Conservation (phyloP, 2,888 invertebrate genomes). For the Muschampia plurimacula region DNA sequence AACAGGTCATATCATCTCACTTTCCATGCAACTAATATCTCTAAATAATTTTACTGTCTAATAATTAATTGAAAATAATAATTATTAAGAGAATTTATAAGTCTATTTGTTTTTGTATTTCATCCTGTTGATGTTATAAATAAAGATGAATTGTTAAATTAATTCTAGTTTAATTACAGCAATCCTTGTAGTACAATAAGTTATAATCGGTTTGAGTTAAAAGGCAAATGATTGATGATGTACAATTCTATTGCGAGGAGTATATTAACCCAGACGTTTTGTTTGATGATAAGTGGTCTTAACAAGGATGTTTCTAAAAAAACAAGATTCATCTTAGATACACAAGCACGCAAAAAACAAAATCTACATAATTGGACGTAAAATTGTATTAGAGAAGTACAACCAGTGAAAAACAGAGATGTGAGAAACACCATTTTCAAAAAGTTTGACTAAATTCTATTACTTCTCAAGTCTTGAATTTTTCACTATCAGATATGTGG, state of each 20-base stretch:
- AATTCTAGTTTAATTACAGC: conserved; percentile 29
- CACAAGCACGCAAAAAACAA: no score
- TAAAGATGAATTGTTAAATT: conserved; percentile 51
- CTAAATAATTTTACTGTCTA: conserved; percentile 47
- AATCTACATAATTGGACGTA: no score
- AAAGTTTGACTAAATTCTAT: no score
- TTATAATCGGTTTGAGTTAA: not conserved
- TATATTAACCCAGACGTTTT: not conserved
- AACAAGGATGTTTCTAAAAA: not conserved
- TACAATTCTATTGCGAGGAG: not conserved
- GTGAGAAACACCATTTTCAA: no score
- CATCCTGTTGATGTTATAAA: conserved; percentile 58
- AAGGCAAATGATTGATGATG: not conserved
- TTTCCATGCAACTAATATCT: conserved; percentile 48
- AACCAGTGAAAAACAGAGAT: no score
- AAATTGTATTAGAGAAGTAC: no score
- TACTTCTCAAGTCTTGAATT: no score
- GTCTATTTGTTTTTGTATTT: conserved; percentile 56
- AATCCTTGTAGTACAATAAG: not conserved
- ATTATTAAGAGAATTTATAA: conserved; percentile 54
- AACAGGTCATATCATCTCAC: conserved; percentile 53
- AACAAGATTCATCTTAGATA: not conserved
- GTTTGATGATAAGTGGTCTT: not conserved
- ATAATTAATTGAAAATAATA: conserved; percentile 48
- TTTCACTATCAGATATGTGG: no score